Conservation (phyloP, 2,113 vertebrate genomes). For the Corythornis madagascariensis region DNA sequence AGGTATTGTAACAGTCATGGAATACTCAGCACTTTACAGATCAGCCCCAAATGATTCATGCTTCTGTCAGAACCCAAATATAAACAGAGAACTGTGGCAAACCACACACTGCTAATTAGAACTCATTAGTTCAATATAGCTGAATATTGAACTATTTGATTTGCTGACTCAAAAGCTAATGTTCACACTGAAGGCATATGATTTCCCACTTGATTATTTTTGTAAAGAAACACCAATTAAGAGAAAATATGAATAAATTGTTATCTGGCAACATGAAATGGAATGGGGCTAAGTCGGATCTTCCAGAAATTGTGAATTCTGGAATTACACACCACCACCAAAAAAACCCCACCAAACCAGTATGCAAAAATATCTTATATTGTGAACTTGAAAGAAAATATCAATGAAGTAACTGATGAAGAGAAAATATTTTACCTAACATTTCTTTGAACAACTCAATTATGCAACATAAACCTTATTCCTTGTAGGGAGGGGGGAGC, state of each 20-base stretch:
- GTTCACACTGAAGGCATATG: neutral
- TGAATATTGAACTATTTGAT: neutral
- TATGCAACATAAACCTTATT: neutral
- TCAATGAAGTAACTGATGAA: neutral
- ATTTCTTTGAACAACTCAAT: neutral
- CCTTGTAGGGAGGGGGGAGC: neutral
- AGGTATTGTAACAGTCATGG: neutral
- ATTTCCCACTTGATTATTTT: neutral
- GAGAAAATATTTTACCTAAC: neutral
- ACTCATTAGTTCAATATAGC: neutral
- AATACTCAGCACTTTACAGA: neutral
- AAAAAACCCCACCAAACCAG: neutral
- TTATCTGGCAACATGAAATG: conserved; percentile 16
- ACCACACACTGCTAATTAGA: neutral
- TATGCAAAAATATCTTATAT: neutral
- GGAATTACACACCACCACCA: neutral
- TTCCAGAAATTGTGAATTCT: neutral
- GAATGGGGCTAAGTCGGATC: neutral
- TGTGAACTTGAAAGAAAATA: neutral
- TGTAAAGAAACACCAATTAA: neutral
- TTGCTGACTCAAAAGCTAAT: neutral
- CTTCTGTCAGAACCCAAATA: neutral
- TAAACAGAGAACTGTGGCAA: neutral
- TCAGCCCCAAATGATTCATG: neutral
- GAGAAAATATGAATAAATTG: neutral